phyloP scores from a whole-genome alignment of 2,113 vertebrate species.

The Semicossyphus pulcher region DNA sequence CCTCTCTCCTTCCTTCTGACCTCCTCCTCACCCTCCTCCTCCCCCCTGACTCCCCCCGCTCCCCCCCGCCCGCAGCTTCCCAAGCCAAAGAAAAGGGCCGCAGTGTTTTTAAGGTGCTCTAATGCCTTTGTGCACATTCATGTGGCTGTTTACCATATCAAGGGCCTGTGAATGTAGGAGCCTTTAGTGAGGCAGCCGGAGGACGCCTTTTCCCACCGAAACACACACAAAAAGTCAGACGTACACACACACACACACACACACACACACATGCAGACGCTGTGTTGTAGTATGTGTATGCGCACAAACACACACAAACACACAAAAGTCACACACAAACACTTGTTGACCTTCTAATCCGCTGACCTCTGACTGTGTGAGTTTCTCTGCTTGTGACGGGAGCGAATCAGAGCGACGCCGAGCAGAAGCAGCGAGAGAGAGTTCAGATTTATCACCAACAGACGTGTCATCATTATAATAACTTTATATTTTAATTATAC shows the following conservation, averaged over 20 bases:
- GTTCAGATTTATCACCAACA: not conserved
- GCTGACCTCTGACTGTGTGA: slow-evolving; percentile 46
- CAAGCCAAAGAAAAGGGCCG: slow-evolving; percentile 57
- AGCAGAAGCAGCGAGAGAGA: not conserved
- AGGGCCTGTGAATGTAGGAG: slow-evolving; percentile 72
- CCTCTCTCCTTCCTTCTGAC: not conserved
- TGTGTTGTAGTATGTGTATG: slow-evolving; percentile 4
- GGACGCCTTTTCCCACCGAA: slow-evolving; percentile 72
- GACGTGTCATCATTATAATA: not conserved
- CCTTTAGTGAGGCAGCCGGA: slow-evolving; percentile 54
- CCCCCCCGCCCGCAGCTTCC: slow-evolving; percentile 53
- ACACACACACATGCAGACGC: slow-evolving; percentile 6
- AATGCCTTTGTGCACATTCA: slow-evolving; percentile 78
- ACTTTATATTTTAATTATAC: not conserved
- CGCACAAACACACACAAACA: slow-evolving; percentile 14
- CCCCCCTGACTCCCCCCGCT: not conserved
- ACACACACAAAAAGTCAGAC: slow-evolving; percentile 34
- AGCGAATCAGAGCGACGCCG: slow-evolving; percentile 1
- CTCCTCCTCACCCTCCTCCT: slow-evolving; percentile 15
- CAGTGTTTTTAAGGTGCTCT: slow-evolving; percentile 69
- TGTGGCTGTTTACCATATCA: slow-evolving; percentile 82
- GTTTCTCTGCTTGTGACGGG: not conserved
- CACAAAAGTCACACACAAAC: slow-evolving; percentile 57
- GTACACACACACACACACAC: slow-evolving; percentile 10
- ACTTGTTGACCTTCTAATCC: slow-evolving; percentile 65